Conservation (phyloP, 2,888 invertebrate species). For the Luperina testacea region DNA sequence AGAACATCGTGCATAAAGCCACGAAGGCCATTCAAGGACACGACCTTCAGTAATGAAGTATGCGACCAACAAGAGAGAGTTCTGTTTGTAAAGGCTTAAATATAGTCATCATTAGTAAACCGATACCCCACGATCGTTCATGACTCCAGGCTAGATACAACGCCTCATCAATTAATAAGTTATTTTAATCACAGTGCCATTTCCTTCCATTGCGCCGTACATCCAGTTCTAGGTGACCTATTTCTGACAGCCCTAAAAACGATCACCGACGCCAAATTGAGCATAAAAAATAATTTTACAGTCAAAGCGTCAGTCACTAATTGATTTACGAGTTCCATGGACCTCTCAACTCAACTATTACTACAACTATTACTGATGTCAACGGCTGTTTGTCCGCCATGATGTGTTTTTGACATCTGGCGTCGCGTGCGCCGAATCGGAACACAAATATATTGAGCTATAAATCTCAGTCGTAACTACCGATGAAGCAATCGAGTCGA, state of each 20-base stretch:
- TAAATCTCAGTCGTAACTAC: constrained; percentile 69
- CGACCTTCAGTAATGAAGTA: neutral
- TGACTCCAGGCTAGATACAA: neutral
- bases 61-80: too few relatives aligned
- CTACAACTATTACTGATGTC: constrained; percentile 58
- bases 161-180: neutral
- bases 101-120: neutral
- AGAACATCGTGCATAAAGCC: neutral
- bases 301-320: constrained; percentile 67
- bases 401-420: constrained; percentile 72
- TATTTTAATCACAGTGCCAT: constrained; percentile 29
- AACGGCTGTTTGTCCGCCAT: constrained; percentile 59
- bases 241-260: constrained; percentile 66
- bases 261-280: constrained; percentile 58
- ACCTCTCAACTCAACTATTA: constrained; percentile 58
- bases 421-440: constrained; percentile 67
- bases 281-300: constrained; percentile 65
- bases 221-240: constrained; percentile 73
- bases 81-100: neutral
- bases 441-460: constrained; percentile 65
- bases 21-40: neutral
- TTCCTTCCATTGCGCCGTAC: constrained; percentile 79
- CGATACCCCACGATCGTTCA: neutral
- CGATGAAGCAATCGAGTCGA: constrained; percentile 64
- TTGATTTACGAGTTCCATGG: constrained; percentile 71